These are phyloP conservation scores for Lagria hirta DNA, from an alignment of 2,888 invertebrate species.

Conservation along the genomic window DNA sequence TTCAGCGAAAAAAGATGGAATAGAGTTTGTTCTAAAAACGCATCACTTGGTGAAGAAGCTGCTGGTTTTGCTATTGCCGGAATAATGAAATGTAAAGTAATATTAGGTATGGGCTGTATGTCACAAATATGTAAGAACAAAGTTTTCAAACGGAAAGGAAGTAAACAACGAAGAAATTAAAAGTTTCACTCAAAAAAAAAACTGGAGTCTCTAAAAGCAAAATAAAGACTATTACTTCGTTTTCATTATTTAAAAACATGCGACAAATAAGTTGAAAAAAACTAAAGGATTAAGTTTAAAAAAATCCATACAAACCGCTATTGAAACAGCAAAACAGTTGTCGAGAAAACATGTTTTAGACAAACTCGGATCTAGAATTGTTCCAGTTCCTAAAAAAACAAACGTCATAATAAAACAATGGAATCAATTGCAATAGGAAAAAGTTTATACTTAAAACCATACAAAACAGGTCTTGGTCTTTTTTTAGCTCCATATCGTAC, in stretches of 20 bases:
- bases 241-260: constrained; percentile 1
- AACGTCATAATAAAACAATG: constrained; percentile 47
- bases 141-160: constrained; percentile 37
- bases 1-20: constrained; percentile 42
- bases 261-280: constrained; percentile 3
- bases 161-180: constrained; percentile 5
- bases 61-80: constrained; percentile 37
- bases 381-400: constrained; percentile 42
- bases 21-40: constrained; percentile 36
- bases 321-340: constrained; percentile 42
- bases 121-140: constrained; percentile 37
- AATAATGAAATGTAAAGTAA: constrained; percentile 42
- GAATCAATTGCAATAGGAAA: constrained; percentile 45
- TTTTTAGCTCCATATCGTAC: constrained; percentile 30
- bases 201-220: constrained; percentile 2
- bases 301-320: constrained; percentile 34
- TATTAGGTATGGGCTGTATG: constrained; percentile 37
- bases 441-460: constrained; percentile 42
- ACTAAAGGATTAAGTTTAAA: neutral
- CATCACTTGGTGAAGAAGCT: constrained; percentile 40
- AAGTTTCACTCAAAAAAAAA: constrained; percentile 25
- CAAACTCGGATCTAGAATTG: constrained; percentile 37
- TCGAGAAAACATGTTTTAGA: constrained; percentile 42
- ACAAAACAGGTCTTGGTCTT: constrained; percentile 31
- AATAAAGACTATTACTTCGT: neutral